Conservation (phyloP, 2,113 vertebrate genomes). For the Thymallus thymallus region DNA sequence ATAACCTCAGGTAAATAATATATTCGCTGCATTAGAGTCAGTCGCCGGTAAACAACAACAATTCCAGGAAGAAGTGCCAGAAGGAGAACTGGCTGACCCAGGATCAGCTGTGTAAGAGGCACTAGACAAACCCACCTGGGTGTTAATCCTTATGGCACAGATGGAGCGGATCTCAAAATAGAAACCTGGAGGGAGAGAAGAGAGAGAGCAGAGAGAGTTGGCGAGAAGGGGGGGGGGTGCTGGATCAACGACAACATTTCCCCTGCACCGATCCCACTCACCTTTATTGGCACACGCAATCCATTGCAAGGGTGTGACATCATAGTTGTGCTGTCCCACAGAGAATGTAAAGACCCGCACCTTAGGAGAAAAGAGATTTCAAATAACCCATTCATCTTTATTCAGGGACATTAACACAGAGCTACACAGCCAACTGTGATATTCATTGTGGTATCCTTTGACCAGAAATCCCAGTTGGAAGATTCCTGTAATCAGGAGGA, state of each 20-base stretch:
- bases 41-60: neutral
- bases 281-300: conserved; percentile 99
- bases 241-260: no score
- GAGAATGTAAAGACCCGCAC: conserved; percentile 96
- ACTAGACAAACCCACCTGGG: conserved; percentile 74
- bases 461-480: no score
- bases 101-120: conserved; percentile 57
- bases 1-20: conserved; percentile 22
- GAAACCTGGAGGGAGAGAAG: conserved; percentile 67
- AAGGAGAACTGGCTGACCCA: conserved; percentile 5
- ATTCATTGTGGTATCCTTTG: neutral
- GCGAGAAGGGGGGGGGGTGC: no score
- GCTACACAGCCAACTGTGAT: neutral
- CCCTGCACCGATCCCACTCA: conserved; percentile 44
- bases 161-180: conserved; percentile 83
- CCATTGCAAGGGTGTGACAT: conserved; percentile 97
- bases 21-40: conserved; percentile 10
- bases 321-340: conserved; percentile 97
- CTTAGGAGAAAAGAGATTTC: conserved; percentile 31
- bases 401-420: neutral
- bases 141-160: conserved; percentile 82
- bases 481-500: no score
- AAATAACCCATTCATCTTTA: neutral
- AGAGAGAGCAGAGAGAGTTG: neutral
- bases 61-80: conserved; percentile 13